phyloP scores from a whole-genome alignment of 2,888 invertebrate species.

The Nyleta sp. region DNA sequence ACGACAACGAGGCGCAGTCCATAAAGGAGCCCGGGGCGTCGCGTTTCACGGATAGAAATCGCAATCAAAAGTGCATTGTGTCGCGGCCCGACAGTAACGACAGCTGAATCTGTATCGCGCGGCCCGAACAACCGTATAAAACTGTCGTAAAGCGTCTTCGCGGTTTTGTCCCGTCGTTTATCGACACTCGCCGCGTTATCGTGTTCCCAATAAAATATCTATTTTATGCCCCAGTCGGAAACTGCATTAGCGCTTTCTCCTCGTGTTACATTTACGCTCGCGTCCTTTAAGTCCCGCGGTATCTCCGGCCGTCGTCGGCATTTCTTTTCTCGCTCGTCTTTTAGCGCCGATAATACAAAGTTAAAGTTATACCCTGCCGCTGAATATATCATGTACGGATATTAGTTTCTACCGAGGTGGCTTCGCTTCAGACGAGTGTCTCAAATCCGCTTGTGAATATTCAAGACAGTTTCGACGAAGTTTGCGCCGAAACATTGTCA shows the following conservation, averaged over 20 bases:
- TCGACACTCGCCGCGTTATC: conserved; percentile 59
- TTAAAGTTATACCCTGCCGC: conserved; percentile 18
- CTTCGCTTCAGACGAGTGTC: conserved; percentile 43
- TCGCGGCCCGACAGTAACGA: conserved; percentile 56
- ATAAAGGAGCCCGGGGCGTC: conserved; percentile 31
- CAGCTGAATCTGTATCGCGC: conserved; percentile 60
- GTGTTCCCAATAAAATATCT: conserved; percentile 57
- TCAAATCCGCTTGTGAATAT: conserved; percentile 64
- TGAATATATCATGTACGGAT: conserved; percentile 51
- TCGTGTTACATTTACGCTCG: conserved; percentile 46
- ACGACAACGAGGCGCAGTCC: conserved; percentile 10
- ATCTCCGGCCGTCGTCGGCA: conserved; percentile 9
- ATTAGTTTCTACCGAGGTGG: conserved; percentile 51
- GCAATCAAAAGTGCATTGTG: conserved; percentile 68
- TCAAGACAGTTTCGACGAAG: conserved; percentile 57
- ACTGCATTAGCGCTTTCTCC: conserved; percentile 59
- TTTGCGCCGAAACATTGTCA: conserved; percentile 60
- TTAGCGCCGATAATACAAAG: conserved; percentile 39
- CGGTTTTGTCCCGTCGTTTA: conserved; percentile 62
- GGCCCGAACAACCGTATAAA: conserved; percentile 58
- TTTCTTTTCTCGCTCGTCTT: conserved; percentile 28
- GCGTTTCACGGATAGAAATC: conserved; percentile 46
- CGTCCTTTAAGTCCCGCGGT: conserved; percentile 21
- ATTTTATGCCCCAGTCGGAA: conserved; percentile 48
- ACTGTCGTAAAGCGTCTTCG: conserved; percentile 66